Percentiles rank a stretch among this genome's conserved stretches.
phyloP scores from a whole-genome alignment of 2,888 invertebrate genomes.

The Corythucha ciliata region DNA sequence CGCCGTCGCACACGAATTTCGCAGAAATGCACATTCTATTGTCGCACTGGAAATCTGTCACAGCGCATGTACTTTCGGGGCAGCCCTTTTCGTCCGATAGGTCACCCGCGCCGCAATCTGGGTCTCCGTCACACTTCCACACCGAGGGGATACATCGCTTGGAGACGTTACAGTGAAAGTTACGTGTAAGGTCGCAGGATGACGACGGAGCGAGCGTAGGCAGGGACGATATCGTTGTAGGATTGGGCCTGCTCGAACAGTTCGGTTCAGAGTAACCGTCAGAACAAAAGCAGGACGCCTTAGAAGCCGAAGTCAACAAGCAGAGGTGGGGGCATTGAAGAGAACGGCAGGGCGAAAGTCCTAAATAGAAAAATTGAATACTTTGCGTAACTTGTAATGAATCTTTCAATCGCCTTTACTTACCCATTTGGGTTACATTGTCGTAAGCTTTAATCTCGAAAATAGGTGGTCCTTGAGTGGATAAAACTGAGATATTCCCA shows the following conservation, averaged over 20 bases:
- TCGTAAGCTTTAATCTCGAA: conserved; percentile 61
- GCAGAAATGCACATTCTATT: conserved; percentile 55
- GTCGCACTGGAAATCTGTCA: conserved; percentile 52
- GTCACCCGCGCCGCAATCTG: conserved; percentile 63
- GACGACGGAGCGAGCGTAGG: conserved; percentile 63
- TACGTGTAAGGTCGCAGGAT: conserved; percentile 7
- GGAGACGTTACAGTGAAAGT: conserved; percentile 39
- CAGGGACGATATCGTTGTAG: conserved; percentile 54
- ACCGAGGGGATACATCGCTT: conserved; percentile 58
- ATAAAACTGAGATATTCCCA: conserved; percentile 45
- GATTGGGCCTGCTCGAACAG: conserved; percentile 6
- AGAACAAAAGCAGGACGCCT: conserved; percentile 51
- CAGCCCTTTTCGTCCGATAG: conserved; percentile 56
- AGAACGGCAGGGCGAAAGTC: no score
- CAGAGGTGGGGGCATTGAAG: conserved; percentile 72
- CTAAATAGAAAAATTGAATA: no score
- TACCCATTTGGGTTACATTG: conserved; percentile 48
- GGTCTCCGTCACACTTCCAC: conserved; percentile 69
- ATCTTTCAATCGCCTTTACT: conserved; percentile 14
- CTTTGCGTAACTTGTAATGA: neutral
- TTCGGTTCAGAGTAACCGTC: conserved; percentile 45
- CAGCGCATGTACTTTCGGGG: conserved; percentile 34
- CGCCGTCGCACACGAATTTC: conserved; percentile 49
- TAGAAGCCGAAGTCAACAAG: conserved; percentile 49
- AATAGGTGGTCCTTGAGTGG: conserved; percentile 53